Base-by-base conservation (phyloP, 2,113 vertebrate species). In the Corynorhinus townsendii region DNA sequence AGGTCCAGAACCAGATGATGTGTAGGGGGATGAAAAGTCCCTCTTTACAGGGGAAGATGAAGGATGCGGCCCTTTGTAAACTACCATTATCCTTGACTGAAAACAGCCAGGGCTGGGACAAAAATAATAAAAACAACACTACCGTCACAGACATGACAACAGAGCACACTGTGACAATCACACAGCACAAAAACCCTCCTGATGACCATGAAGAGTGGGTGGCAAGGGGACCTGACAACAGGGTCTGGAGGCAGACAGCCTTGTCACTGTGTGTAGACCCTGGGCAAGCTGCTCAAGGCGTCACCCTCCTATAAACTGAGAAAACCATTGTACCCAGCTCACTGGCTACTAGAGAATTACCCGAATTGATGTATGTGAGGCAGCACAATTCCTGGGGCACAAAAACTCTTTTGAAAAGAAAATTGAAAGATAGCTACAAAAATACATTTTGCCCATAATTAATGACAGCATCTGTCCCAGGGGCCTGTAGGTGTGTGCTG, bases 81-180 rank as follows among this genome's bases (percentile, higher is more conserved):
- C 7, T 24, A 10, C 76, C 14, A 5, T 43, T 35, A 33, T 22
- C 28, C 11, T 3, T 73, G 17, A 86, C 73, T 45, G 5, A 35
- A 83, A 93, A 24, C 54, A 92, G 66, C 54, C 82, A 62, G 19
- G 79, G 20, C 11, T 28, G 72, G 28, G 7, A 64, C 24, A 15
- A 40, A 22, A 17, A 26, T 19, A 17, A 68, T n/a, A 64, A 62
- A 5, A 64, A 64, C 7, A 66, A 69, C 40, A 20, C 52, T 62
- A 45, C 0, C 15, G 28, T 20, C n/a, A 59, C 1, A 30, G 15
- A 3, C 8, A n/a, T 0, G 3, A 62, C 22, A 17, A 59, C 30
- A 71, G 33, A 81, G 45, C 1, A 26, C 28, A 2, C 38, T 26
- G n/a, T 26, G 66, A 52, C 30, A 22, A 28, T 6, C 24, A 38